A percentile compares a stretch with the other conserved stretches of the same genome.
phyloP scores from a whole-genome alignment of 2,888 invertebrate genomes.

The Catocala nupta region DNA sequence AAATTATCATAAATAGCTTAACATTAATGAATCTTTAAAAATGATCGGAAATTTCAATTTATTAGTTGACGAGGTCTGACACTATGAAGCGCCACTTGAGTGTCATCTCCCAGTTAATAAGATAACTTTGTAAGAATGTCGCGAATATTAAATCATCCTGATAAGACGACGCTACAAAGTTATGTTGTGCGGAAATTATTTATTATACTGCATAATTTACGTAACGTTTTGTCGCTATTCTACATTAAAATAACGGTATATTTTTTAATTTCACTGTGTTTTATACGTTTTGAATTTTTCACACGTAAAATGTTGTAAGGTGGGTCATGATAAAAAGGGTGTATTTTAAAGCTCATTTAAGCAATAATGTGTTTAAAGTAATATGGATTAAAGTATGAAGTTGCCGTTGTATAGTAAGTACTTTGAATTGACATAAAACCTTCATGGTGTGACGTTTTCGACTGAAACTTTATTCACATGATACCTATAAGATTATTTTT shows the following conservation, averaged over 20 bases:
- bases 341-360: no score
- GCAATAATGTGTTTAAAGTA: no score
- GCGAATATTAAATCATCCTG: constrained; percentile 55
- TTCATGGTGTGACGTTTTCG: no score
- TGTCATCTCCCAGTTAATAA: constrained; percentile 49
- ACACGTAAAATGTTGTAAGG: not conserved
- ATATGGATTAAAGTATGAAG: no score
- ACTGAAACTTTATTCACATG: no score
- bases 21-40: constrained; percentile 17
- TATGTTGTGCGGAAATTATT: constrained; percentile 26
- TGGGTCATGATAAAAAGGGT: not conserved
- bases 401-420: no score
- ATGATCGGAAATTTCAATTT: constrained; percentile 31
- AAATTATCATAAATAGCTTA: constrained; percentile 1
- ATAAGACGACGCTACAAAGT: constrained; percentile 39
- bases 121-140: constrained; percentile 58
- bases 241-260: not conserved
- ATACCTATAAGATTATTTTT: no score
- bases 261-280: constrained; percentile 2
- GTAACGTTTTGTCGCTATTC: constrained; percentile 8
- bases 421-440: no score
- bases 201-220: constrained; percentile 12
- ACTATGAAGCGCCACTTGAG: constrained; percentile 17
- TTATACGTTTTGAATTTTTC: not conserved
- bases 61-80: constrained; percentile 27